phyloP scores from a whole-genome alignment of 2,888 invertebrate genomes.

The Eilema depressum region DNA sequence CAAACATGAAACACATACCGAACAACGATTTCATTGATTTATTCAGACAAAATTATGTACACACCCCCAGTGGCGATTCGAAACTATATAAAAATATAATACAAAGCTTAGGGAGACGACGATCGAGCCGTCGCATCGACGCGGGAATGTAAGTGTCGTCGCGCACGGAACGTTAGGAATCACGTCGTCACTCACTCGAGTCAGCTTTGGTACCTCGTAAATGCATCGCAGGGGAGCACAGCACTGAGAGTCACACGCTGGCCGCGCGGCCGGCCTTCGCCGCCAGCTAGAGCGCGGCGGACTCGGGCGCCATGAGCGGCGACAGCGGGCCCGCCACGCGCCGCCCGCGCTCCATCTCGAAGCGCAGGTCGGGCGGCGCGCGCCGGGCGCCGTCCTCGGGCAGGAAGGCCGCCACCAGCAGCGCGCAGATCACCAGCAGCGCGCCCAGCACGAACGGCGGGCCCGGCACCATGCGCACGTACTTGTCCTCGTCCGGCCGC shows the following conservation, averaged over 20 bases:
- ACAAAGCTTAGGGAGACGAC: slow-evolving; percentile 78
- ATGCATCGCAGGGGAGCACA: slow-evolving; percentile 67
- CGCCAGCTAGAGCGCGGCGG: slow-evolving; percentile 90
- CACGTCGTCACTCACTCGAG: slow-evolving; percentile 59
- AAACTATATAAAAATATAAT: slow-evolving; percentile 76
- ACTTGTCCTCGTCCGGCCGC: slow-evolving; percentile 80
- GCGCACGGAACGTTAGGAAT: slow-evolving; percentile 60
- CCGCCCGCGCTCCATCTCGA: slow-evolving; percentile 93
- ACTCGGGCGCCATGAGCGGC: slow-evolving; percentile 92
- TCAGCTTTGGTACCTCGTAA: slow-evolving; percentile 76
- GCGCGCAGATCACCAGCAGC: slow-evolving; percentile 97
- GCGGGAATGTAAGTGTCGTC: slow-evolving; percentile 66
- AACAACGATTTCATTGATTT: slow-evolving; percentile 69
- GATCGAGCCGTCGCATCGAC: slow-evolving; percentile 64
- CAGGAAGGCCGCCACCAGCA: slow-evolving; percentile 96
- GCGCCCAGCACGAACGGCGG: slow-evolving; percentile 99
- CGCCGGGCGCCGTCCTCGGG: slow-evolving; percentile 88
- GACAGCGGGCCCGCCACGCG: slow-evolving; percentile 92
- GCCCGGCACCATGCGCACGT: slow-evolving; percentile 94
- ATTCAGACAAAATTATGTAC: slow-evolving; percentile 75
- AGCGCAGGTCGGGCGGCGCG: slow-evolving; percentile 91
- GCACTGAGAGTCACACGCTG: slow-evolving; percentile 77
- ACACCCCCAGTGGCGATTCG: slow-evolving; percentile 63
- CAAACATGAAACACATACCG: slow-evolving; percentile 33
- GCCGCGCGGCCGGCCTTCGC: slow-evolving; percentile 77